Percentiles rank a stretch among this genome's conserved stretches.
Conservation (phyloP, 1,140 invertebrate species). For the Diorhabda sublineata region DNA sequence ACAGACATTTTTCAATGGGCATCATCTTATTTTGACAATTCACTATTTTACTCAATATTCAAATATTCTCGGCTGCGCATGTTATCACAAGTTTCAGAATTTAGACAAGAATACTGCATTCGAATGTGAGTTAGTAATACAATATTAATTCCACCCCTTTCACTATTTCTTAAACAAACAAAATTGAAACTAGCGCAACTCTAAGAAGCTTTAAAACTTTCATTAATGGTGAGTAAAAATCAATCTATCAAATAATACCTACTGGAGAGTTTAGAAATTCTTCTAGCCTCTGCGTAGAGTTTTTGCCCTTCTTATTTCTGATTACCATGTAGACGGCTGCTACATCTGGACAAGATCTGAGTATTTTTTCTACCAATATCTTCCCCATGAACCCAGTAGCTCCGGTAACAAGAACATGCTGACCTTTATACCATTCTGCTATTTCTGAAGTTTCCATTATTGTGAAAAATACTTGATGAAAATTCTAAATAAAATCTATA, state of each 20-base stretch:
- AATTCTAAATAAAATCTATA: neutral
- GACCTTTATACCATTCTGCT: slow-evolving; percentile 33
- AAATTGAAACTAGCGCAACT: no score
- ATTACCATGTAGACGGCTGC: slow-evolving; percentile 66
- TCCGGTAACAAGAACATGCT: slow-evolving; percentile 64
- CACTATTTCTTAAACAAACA: no score
- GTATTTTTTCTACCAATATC: slow-evolving; percentile 72
- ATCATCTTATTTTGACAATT: no score
- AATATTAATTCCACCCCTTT: no score
- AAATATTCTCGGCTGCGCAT: no score
- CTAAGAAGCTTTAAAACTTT: no score
- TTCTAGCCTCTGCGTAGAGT: slow-evolving; percentile 47
- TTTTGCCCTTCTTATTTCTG: slow-evolving; percentile 62
- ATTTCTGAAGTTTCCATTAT: slow-evolving; percentile 25
- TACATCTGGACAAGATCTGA: slow-evolving; percentile 64
- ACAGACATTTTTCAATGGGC: no score
- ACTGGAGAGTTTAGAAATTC: slow-evolving; percentile 46
- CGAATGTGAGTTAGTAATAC: no score
- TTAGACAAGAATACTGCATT: no score
- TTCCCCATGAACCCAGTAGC: slow-evolving; percentile 87
- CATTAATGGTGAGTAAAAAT: no score
- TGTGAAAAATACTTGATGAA: neutral
- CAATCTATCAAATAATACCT: slow-evolving; percentile 20
- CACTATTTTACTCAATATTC: no score
- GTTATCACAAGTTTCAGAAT: no score